Evolutionary conservation across 2,888 invertebrate species (phyloP).

Genomic region (Lepidochrysops patricia): DNA sequence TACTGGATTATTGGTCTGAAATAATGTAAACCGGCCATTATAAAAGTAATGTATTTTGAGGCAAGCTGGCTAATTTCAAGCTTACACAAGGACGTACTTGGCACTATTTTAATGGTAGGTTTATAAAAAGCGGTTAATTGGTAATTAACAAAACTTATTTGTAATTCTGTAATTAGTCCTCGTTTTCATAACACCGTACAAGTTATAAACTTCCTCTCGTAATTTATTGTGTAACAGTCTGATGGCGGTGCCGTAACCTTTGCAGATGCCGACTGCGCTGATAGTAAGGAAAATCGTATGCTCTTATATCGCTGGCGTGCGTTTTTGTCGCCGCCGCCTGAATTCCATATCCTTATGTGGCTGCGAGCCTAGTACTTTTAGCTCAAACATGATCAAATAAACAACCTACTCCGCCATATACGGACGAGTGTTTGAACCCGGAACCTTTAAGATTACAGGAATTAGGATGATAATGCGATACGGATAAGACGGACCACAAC

Average conservation of each 20-base stretch:
- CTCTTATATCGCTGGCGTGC: constrained; percentile 9
- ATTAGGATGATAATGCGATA: not conserved
- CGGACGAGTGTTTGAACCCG: constrained; percentile 19
- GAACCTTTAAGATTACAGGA: constrained; percentile 12
- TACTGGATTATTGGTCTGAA: no score
- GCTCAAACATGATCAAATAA: constrained; percentile 28
- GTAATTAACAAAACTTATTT: not conserved
- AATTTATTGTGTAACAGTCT: not conserved
- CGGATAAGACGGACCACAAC: not conserved
- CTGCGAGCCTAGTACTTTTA: constrained; percentile 27
- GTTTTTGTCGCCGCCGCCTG: constrained; percentile 25
- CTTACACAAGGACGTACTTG: no score
- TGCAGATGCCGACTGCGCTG: constrained; percentile 7
- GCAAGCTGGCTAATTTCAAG: no score
- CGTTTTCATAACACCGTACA: not conserved
- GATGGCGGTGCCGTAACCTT: not conserved
- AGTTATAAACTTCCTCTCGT: not conserved
- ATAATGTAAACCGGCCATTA: no score
- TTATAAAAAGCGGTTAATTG: no score
- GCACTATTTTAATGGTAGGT: no score
- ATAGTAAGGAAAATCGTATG: not conserved
- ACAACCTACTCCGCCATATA: constrained; percentile 15
- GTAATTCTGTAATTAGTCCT: not conserved
- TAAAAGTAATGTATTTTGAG: no score
- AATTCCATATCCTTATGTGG: constrained; percentile 27